Evolutionary conservation across 1,140 invertebrate species (phyloP), one percentile per base, ranked within the genome.

Genomic region (Melitaea cinxia): DNA sequence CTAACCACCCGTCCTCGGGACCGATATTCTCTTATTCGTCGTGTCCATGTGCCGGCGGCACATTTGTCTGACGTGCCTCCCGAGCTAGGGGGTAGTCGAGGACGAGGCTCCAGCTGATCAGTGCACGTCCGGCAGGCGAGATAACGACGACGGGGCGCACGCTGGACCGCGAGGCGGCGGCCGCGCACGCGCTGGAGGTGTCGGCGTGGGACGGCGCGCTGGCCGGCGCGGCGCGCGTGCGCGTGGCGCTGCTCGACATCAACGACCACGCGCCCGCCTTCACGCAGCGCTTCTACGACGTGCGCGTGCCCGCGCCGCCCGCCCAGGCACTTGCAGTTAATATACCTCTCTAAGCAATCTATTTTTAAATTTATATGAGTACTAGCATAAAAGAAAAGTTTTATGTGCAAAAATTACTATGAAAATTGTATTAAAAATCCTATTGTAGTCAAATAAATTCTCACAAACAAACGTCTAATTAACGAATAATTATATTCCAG

Each of bases 181-280:
- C 94, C 0, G 93, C 96, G 76, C 97, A 98, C 89, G 94, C 96
- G 77, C 92, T 98, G 4, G 96, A 97, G 93, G 96, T 98, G 87
- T 93, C 94, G 35, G 94, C 97, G 23, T 94, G 92, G 59, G 97
- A 99, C 89, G 95, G 96, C 85, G 96, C 95, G 33, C 91, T 98
- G 56, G 94, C 95, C 2, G 97, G 96, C 3, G 95, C 95, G 2
- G 97, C 96, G 10, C 93, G 96, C 64, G 95, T 99, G 28, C 93
- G 96, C 21, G 93, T 99, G 37, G 92, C 93, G 56, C 95, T 99
- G 6, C 91, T 93, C 17, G 97, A 98, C 88, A 91, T 96, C 61
- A 98, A 98, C 91, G 97, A 98, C 85, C 94, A 96, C 78, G 92
- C 93, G 37, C 96, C 96, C 0, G 93, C 94, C 71, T 98, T 98